Percentiles rank a stretch among this genome's conserved stretches.
Conservation (phyloP, 2,888 invertebrate genomes). For the Rambutsinella grinnellia region DNA sequence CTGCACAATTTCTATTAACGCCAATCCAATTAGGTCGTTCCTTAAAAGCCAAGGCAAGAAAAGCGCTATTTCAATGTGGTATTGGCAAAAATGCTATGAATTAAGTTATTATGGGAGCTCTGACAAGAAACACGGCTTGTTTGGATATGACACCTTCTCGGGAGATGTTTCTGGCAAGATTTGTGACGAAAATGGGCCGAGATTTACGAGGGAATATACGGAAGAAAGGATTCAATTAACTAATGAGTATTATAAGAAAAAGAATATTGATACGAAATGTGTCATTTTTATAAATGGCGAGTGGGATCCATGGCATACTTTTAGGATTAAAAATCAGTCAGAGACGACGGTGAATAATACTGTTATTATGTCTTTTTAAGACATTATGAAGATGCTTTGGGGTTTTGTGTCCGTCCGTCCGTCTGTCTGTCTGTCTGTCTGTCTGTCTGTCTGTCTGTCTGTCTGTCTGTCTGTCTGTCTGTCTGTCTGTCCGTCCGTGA, state of each 20-base stretch:
- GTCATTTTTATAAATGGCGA: conserved; percentile 70
- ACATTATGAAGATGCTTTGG: no score
- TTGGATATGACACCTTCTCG: conserved; percentile 68
- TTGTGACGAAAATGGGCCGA: conserved; percentile 29
- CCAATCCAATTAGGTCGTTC: no score
- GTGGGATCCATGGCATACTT: conserved; percentile 72
- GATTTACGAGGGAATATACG: conserved; percentile 44
- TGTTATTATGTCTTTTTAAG: no score
- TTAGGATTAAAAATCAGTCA: conserved; percentile 69
- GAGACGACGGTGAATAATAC: conserved; percentile 67
- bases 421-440: no score
- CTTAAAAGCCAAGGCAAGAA: conserved; percentile 32
- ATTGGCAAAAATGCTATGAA: conserved; percentile 72
- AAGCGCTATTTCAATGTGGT: conserved; percentile 67
- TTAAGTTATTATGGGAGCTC: conserved; percentile 72
- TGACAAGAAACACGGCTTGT: conserved; percentile 69
- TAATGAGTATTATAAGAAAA: conserved; percentile 68
- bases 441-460: no score
- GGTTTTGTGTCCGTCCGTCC: no score
- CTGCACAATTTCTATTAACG: conserved; percentile 1
- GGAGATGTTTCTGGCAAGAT: conserved; percentile 67
- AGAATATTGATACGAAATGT: conserved; percentile 67
- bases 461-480: no score
- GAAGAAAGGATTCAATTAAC: conserved; percentile 22
- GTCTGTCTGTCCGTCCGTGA: no score